Evolutionary conservation across 1,140 invertebrate species (phyloP), one percentile per base, ranked within the genome.

Genomic region (Pseudobourletiella spinata): DNA sequence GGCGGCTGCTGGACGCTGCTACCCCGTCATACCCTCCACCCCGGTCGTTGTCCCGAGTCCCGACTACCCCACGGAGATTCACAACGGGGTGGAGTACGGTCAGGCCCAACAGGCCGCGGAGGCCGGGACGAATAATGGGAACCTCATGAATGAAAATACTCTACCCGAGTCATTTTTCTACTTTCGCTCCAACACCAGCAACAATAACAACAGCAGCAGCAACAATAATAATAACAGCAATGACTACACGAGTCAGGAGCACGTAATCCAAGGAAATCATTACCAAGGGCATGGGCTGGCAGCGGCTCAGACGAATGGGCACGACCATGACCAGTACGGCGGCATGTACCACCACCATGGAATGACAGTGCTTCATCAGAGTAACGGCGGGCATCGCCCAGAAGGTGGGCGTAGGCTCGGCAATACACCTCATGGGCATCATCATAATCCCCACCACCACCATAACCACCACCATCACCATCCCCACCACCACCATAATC

Each of bases 121-220:
- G 8, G 11, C 44, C 25, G 4, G 22, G 20, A 18, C 6, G 6
- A 25, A 51, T 22, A 46, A 46, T 46, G 6, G n/a, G 4, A 25
- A 14, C 25, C 4, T 24, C 16, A 6, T 26, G 8, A 51, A 26
- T 26, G 48, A 51, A 14, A 51, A 51, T 26, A n/a, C 18, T 25
- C 43, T 46, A 11, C 46, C 63, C 75, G 72, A 32, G 71, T 72
- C 1, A 8, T 56, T 15, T 18, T 56, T 56, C 18, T 32, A 56
- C 28, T 56, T 56, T 18, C 28, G 52, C 16, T 20, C 28, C 3
- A 4, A 24, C 6, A 18, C 48, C 28, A 26, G 22, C 14, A 3
- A 22, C 32, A 11, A 8, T 8, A 11, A 8, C 32, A n/a, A n/a
- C 32, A 11, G 8, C 8, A 11, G n/a, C 32, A 39, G n/a, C 32